These are phyloP conservation scores for Tautogolabrus adspersus DNA, from an alignment of 2,113 vertebrate species.

Conservation along the genomic window DNA sequence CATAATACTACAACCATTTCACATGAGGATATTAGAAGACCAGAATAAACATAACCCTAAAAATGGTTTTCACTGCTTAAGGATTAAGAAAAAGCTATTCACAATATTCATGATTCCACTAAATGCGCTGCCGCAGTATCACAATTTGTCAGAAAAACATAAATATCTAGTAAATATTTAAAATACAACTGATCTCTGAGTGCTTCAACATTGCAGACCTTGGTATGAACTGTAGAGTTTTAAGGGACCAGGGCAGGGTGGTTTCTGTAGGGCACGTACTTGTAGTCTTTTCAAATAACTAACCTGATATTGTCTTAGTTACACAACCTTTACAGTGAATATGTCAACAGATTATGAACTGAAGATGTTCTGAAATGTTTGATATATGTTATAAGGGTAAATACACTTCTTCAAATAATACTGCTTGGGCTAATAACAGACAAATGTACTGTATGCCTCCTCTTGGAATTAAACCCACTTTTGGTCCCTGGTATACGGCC, in stretches of 20 bases:
- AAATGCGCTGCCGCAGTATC: not conserved
- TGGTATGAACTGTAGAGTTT: too few species aligned
- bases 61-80: conserved; percentile 10
- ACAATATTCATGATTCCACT: conserved; percentile 27
- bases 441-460: not conserved
- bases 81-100: conserved; percentile 10
- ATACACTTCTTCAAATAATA: not conserved
- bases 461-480: conserved; percentile 22
- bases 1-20: conserved; percentile 14
- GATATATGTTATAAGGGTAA: too few species aligned
- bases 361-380: not conserved
- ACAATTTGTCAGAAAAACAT: not conserved
- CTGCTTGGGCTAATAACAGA: not conserved
- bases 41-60: conserved; percentile 13
- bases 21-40: conserved; percentile 23
- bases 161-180: not conserved
- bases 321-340: too few species aligned
- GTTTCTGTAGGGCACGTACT: too few species aligned
- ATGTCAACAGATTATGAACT: too few species aligned
- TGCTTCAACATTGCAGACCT: too few species aligned
- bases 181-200: too few species aligned
- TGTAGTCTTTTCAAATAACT: too few species aligned
- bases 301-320: too few species aligned
- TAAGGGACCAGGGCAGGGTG: too few species aligned
- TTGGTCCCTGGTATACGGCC: conserved; percentile 10